phyloP scores from a whole-genome alignment of 2,797 vertebrate genomes.

The Premnoplex brunnescens region DNA sequence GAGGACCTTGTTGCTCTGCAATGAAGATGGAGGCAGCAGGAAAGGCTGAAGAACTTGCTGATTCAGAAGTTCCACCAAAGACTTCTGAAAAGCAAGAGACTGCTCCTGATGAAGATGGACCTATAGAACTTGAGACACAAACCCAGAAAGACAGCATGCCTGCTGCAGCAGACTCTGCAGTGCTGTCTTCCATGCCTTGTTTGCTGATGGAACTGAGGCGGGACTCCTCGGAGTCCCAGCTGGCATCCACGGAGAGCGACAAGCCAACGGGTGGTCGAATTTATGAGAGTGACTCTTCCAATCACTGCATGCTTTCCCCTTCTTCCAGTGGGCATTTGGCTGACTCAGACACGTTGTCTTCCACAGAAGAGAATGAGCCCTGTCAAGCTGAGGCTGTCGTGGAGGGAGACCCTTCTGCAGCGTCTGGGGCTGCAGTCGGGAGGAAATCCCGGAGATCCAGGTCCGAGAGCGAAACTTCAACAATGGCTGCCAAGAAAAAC shows the following conservation, averaged over 20 bases:
- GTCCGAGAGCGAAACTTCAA: conserved; percentile 91
- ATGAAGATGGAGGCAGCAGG: conserved; percentile 96
- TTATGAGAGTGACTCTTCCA: conserved; percentile 97
- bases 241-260: conserved; percentile 88
- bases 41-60: conserved; percentile 88
- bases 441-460: conserved; percentile 93
- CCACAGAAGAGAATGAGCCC: conserved; percentile 86
- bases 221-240: conserved; percentile 91
- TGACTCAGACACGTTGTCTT: conserved; percentile 96
- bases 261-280: conserved; percentile 78
- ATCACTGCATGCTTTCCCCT: conserved; percentile 95
- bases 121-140: conserved; percentile 82
- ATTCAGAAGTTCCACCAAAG: conserved; percentile 84
- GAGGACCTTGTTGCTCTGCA: conserved; percentile 75
- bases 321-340: conserved; percentile 97
- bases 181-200: conserved; percentile 91
- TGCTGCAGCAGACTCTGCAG: conserved; percentile 79
- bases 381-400: conserved; percentile 71
- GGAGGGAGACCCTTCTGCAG: conserved; percentile 77
- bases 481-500: conserved; percentile 98
- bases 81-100: conserved; percentile 77
- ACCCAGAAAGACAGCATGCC: conserved; percentile 80
- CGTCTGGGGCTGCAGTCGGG: conserved; percentile 72
- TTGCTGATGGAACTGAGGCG: conserved; percentile 91
- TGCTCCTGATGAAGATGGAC: conserved; percentile 81